These are phyloP conservation scores for Leptoteleia sp. DNA, from an alignment of 1,140 invertebrate species.

Conservation along the genomic window DNA sequence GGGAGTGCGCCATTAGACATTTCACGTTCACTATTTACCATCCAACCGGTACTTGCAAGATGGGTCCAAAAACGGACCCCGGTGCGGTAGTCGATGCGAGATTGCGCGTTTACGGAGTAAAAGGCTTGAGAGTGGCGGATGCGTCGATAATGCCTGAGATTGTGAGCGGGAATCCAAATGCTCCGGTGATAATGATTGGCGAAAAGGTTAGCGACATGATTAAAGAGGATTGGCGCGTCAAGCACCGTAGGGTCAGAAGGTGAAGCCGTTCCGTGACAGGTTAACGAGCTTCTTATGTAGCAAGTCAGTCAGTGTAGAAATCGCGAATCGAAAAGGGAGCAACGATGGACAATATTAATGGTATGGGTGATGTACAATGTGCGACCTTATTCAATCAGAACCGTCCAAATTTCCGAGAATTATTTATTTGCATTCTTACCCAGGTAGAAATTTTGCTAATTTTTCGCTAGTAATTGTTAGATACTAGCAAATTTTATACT, in stretches of 20 bases:
- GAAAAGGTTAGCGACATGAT: conserved; percentile 92
- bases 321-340: conserved; percentile 33
- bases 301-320: conserved; percentile 22
- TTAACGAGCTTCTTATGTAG: conserved; percentile 18
- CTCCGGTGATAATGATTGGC: conserved; percentile 89
- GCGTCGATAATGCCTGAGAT: conserved; percentile 91
- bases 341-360: conserved; percentile 12
- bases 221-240: conserved; percentile 86
- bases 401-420: conserved; percentile 4
- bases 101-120: conserved; percentile 87
- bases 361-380: conserved; percentile 1
- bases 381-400: too few relatives aligned
- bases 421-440: too few relatives aligned
- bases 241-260: conserved; percentile 29
- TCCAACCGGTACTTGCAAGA: conserved; percentile 91
- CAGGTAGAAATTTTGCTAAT: too few relatives aligned
- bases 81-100: conserved; percentile 91
- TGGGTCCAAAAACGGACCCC: conserved; percentile 89
- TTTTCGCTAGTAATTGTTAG: too few relatives aligned
- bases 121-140: conserved; percentile 87
- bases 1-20: conserved; percentile 90
- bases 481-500: too few relatives aligned
- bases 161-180: conserved; percentile 91
- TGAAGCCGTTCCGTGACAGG: conserved; percentile 31
- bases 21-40: conserved; percentile 94